Conservation (phyloP, 2,888 invertebrate species). For the Tortrix viridana region DNA sequence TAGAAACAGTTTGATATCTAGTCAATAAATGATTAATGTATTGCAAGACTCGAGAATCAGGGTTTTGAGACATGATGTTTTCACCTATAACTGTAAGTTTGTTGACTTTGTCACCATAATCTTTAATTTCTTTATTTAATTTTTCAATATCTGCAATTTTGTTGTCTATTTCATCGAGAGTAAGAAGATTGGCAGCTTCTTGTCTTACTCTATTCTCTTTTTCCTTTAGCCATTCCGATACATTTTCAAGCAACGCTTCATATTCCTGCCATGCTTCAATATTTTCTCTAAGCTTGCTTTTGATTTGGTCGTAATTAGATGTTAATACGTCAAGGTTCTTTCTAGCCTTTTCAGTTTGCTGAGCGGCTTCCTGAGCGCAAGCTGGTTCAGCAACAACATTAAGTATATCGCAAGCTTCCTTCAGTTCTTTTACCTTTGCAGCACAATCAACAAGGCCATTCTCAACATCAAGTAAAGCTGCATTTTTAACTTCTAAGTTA, state of each 20-base stretch:
- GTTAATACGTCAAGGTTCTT: constrained; percentile 89
- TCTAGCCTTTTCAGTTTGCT: constrained; percentile 88
- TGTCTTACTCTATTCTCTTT: constrained; percentile 89
- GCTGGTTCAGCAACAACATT: constrained; percentile 90
- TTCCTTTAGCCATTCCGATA: constrained; percentile 91
- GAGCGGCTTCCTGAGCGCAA: constrained; percentile 86
- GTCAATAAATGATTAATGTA: constrained; percentile 90
- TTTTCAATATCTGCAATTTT: constrained; percentile 88
- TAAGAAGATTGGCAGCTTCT: constrained; percentile 89
- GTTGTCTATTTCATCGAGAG: constrained; percentile 86
- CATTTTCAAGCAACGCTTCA: constrained; percentile 89
- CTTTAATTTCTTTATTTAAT: constrained; percentile 86
- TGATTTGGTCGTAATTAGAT: constrained; percentile 87
- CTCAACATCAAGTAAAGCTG: constrained; percentile 90
- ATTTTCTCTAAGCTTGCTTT: constrained; percentile 87
- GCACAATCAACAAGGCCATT: constrained; percentile 89
- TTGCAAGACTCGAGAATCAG: constrained; percentile 92
- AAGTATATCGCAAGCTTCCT: constrained; percentile 88
- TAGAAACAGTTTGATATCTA: constrained; percentile 89
- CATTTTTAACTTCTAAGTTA: constrained; percentile 95
- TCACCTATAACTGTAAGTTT: constrained; percentile 88
- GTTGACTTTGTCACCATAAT: constrained; percentile 87
- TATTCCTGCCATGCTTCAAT: constrained; percentile 92
- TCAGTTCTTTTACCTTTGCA: constrained; percentile 86
- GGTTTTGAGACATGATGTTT: constrained; percentile 89